Base-by-base conservation (phyloP, 1,140 invertebrate species). In the Drosophila pectinifera region DNA sequence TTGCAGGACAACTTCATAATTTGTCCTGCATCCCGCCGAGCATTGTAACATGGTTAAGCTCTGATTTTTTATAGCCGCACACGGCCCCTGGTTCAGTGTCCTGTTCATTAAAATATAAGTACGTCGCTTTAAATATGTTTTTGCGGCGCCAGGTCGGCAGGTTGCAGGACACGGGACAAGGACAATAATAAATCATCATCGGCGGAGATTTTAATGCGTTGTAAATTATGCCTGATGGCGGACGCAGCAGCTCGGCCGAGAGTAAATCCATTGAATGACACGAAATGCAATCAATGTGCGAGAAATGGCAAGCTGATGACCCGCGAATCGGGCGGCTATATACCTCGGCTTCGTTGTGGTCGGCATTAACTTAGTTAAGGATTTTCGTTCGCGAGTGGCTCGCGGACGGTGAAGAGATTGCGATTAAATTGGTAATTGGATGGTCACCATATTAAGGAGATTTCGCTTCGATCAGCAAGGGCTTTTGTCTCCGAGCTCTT, bases 131-230 rank as follows among this genome's bases (percentile, higher is more conserved):
- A 82, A 86, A 88, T 86, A 86, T 86, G 83, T 82, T 82, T 86
- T 88, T 75, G 65, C 39, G 79, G 61, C 61, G 38, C 26, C 45
- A 51, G 46, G 45, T 48, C 5, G 43, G 58, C 63, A 26, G 72
- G 57, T 41, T 41, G 38, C 41, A 41, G 48, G 61, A 67, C 63
- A 68, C 8, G 64, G 49, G 16, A 39, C 42, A 63, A 54, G 72
- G 58, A 63, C 78, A 88, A 85, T 39, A 88, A 86, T 86, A 86
- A 86, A 86, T 86, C 79, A 86, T 88, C 81, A 88, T 85, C 57
- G 61, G 24, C 43, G 55, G 54, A 43, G 68, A 64, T 82, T 83
- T 86, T 77, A 89, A 86, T 89, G 80, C 77, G 68, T 64, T 78
- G 77, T 90, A 90, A 90, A 90, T 85, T 85, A 90, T 80, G 80